These are phyloP conservation scores for Narcine bancroftii DNA, from an alignment of 2,113 vertebrate genomes.

Conservation along the genomic window DNA sequence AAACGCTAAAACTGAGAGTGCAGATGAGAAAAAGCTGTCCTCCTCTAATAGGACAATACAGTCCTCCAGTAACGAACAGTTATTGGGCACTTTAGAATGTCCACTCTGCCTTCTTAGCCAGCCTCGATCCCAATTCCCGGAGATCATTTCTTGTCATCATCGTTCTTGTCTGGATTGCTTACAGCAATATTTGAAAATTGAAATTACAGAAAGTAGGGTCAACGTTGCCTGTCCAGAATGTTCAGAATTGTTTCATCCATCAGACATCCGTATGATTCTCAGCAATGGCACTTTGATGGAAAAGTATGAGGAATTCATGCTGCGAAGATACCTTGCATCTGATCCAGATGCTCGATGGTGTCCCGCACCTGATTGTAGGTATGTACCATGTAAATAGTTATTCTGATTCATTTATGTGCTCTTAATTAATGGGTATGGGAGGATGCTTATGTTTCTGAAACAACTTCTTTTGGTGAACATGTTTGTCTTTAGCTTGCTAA, in stretches of 20 bases:
- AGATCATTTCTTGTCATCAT: constrained; percentile 62
- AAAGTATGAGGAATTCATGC: constrained; percentile 70
- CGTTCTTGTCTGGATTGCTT: constrained; percentile 64
- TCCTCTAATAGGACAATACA: constrained; percentile 44
- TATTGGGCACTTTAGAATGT: constrained; percentile 66
- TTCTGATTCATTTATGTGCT: not conserved
- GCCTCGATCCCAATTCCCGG: constrained; percentile 63
- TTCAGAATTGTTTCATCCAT: constrained; percentile 53
- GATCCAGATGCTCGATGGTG: constrained; percentile 75
- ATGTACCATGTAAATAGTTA: not conserved
- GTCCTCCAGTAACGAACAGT: constrained; percentile 61
- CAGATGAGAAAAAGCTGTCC: constrained; percentile 40
- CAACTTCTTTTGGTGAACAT: not conserved
- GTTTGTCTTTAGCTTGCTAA: not conserved
- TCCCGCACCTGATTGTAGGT: constrained; percentile 75
- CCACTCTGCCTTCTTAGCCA: constrained; percentile 75
- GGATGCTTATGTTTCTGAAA: too few relatives aligned
- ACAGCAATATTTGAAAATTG: constrained; percentile 64
- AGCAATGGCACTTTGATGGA: constrained; percentile 61
- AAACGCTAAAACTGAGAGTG: constrained; percentile 47
- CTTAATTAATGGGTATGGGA: not conserved
- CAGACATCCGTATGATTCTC: constrained; percentile 61
- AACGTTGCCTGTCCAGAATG: constrained; percentile 69
- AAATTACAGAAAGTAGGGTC: constrained; percentile 68
- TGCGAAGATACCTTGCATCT: constrained; percentile 63